Evolutionary conservation across 2,113 vertebrate genomes (phyloP), one percentile per base, ranked within the genome.

Genomic region (Sinosuthora webbiana): DNA sequence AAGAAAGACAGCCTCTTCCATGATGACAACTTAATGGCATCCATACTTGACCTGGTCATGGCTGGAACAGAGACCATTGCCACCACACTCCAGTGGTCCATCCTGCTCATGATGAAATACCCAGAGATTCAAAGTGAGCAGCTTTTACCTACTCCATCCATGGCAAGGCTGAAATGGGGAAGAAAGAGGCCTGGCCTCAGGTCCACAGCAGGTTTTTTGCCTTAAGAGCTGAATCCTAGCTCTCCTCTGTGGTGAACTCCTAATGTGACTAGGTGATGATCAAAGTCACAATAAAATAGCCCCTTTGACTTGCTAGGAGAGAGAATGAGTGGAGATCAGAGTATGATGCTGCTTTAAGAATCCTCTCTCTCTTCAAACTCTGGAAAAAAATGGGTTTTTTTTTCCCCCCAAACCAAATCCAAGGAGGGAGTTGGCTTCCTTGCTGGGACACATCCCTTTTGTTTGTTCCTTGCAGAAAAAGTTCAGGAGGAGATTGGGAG

Each of bases 11-110:
- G 91, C 71, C 95, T 91, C 57, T 99, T 98, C 88, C 93, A 98
- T 0, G 98, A 99, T 22, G 96, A 95, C 22, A 99, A 99, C 89
- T 49, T 98, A 80, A 90, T 99, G 41, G 97, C 98, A 70, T 99
- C 99, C 74, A 97, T 98, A 52, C 97, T 99, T 21, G 99, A 99
- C 97, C 97, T 99, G 90, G 98, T 99, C 90, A 97, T 99, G 94
- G 99, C 99, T 1, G 99, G 99, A 5, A 99, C 98, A 10, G 99
- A 99, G 94, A 99, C 99, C 57, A 98, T 98, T 5, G 98, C 98
- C 2, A 98, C 98, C 33, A 99, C 99, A 0, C 96, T 99, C 74
- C 99, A 99, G 92, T 99, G 99, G 99, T 98, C 98, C 10, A 96
- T 98, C 31, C 97, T 99, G 47, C 98, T 98, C 90, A 98, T 99